These are phyloP conservation scores for Coelopa pilipes DNA, from an alignment of 2,888 invertebrate species.

Conservation along the genomic window DNA sequence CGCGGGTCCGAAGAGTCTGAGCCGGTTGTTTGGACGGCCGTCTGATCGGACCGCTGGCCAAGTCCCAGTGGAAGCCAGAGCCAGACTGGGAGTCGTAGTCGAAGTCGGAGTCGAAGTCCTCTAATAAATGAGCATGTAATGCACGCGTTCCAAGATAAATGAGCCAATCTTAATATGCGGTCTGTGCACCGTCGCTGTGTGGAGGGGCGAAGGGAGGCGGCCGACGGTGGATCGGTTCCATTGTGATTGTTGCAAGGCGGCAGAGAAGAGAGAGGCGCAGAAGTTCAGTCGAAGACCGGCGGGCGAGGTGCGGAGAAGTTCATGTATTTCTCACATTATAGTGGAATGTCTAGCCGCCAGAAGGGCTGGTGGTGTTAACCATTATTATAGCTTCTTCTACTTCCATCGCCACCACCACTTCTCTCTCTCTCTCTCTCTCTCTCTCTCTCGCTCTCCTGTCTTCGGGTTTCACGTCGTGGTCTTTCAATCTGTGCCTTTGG, in stretches of 20 bases:
- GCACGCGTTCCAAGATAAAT: slow-evolving; percentile 32
- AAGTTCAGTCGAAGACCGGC: not conserved
- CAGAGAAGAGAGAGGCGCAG: not conserved
- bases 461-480: not conserved
- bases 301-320: not conserved
- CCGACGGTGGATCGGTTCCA: not conserved
- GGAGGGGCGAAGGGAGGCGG: too few species aligned
- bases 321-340: slow-evolving; percentile 28
- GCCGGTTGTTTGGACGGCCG: too few species aligned
- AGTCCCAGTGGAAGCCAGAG: too few species aligned
- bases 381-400: slow-evolving; percentile 12
- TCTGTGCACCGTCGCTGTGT: not conserved
- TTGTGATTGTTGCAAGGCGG: slow-evolving; percentile 5
- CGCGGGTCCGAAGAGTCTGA: too few species aligned
- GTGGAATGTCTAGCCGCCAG: slow-evolving; percentile 29
- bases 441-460: too few species aligned
- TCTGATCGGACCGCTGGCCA: too few species aligned
- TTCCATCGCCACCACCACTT: not conserved
- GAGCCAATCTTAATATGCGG: slow-evolving; percentile 34
- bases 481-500: slow-evolving; percentile 2
- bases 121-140: slow-evolving; percentile 33
- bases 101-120: not conserved
- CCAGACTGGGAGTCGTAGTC: not conserved
- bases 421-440: too few species aligned
- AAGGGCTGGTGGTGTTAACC: slow-evolving; percentile 25